These are phyloP conservation scores for Istiophorus platypterus DNA, from an alignment of 2,113 vertebrate species.

Conservation along the genomic window DNA sequence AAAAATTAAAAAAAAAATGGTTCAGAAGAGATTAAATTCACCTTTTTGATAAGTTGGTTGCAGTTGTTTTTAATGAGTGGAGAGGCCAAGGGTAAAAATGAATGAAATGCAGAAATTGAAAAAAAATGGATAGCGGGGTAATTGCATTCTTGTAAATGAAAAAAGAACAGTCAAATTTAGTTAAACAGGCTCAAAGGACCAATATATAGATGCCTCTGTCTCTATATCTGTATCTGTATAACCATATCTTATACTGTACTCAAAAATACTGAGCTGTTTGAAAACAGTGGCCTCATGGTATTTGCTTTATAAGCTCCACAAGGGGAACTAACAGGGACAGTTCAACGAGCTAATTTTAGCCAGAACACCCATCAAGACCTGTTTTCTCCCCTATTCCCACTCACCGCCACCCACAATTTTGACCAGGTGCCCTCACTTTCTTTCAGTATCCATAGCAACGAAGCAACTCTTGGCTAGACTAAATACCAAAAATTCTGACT, in stretches of 20 bases:
- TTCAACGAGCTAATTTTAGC: constrained; percentile 50
- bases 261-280: background rate
- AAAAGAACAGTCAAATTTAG: background rate
- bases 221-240: too few species aligned
- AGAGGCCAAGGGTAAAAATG: background rate
- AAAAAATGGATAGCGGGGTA: background rate
- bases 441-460: constrained; percentile 65
- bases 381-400: constrained; percentile 21
- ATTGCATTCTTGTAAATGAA: background rate
- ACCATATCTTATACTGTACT: background rate
- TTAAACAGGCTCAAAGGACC: background rate
- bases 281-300: background rate
- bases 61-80: background rate
- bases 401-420: constrained; percentile 24
- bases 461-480: constrained; percentile 21
- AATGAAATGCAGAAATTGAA: background rate
- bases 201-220: background rate
- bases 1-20: background rate
- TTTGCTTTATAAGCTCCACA: background rate
- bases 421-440: constrained; percentile 42
- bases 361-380: constrained; percentile 32
- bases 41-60: background rate
- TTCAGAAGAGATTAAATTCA: background rate
- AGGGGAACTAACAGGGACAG: constrained; percentile 25
- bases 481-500: constrained; percentile 33